Conservation (phyloP, 2,113 vertebrate species). For the Clarias gariepinus region DNA sequence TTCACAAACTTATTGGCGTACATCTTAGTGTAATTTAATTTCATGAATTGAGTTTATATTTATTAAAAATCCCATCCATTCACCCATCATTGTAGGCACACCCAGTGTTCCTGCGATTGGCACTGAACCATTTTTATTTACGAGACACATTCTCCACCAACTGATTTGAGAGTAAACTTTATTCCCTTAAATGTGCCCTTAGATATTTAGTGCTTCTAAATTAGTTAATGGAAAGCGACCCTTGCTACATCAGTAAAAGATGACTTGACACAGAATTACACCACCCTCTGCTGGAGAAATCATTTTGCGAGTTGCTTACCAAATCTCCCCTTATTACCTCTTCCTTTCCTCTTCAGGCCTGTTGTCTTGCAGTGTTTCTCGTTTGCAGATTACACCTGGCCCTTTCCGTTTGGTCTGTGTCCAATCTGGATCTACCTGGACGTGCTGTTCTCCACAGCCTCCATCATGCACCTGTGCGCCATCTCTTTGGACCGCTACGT, state of each 20-base stretch:
- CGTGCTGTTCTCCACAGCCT: constrained; percentile 93
- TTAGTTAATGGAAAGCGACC: background rate
- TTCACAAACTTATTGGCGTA: background rate
- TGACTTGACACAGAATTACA: background rate
- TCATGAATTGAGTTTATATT: background rate
- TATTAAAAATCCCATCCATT: background rate
- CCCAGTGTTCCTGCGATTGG: background rate
- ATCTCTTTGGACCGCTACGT: constrained; percentile 97
- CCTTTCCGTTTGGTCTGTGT: constrained; percentile 85
- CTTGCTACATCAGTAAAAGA: background rate
- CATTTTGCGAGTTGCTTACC: background rate
- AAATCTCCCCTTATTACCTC: background rate
- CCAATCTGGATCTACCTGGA: constrained; percentile 96
- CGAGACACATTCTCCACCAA: background rate
- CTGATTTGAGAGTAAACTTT: background rate
- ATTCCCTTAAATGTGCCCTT: background rate
- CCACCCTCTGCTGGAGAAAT: constrained; percentile 26
- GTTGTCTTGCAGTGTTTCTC: constrained; percentile 9
- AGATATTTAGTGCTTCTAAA: background rate
- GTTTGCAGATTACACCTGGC: constrained; percentile 85
- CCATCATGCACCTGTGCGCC: constrained; percentile 97
- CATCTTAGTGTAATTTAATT: background rate
- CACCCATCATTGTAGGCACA: background rate
- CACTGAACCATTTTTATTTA: background rate
- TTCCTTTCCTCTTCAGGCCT: background rate